Percentiles rank a stretch among this genome's conserved stretches.
Conservation (phyloP, 2,888 invertebrate species). For the Latrodectus elegans region DNA sequence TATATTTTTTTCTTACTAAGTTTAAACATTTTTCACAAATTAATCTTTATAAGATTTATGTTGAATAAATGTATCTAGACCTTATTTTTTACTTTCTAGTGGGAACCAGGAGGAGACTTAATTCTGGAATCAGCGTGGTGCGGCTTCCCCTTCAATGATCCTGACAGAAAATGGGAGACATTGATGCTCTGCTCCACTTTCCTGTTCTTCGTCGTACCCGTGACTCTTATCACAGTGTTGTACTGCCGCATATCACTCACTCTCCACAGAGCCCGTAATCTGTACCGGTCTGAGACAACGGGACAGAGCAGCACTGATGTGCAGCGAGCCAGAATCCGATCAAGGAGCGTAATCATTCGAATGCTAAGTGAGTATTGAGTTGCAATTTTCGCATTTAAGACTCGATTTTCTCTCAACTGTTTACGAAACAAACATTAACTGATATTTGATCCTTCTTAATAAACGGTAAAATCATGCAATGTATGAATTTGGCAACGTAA, state of each 20-base stretch:
- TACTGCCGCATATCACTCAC: conserved; percentile 74
- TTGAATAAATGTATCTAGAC: too few species aligned
- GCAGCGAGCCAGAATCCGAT: conserved; percentile 73
- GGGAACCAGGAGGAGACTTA: conserved; percentile 23
- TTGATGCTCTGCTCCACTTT: conserved; percentile 76
- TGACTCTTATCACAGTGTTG: conserved; percentile 76
- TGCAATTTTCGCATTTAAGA: background rate
- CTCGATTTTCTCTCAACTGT: background rate
- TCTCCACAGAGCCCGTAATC: conserved; percentile 72
- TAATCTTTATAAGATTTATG: too few species aligned
- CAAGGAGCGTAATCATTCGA: conserved; percentile 74
- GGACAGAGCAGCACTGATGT: conserved; percentile 69
- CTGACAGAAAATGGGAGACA: conserved; percentile 72
- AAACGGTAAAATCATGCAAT: too few species aligned
- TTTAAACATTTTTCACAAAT: too few species aligned
- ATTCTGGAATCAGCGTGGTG: conserved; percentile 74
- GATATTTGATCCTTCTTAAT: too few species aligned
- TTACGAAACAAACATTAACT: background rate
- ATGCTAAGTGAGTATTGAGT: conserved; percentile 73
- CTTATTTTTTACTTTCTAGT: background rate
- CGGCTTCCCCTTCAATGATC: conserved; percentile 74
- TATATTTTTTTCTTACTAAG: too few species aligned
- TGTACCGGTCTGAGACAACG: conserved; percentile 50
- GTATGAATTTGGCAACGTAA: too few species aligned
- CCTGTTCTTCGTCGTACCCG: conserved; percentile 76